phyloP scores from a whole-genome alignment of 2,888 invertebrate genomes.

The Barypeithes pellucidus region DNA sequence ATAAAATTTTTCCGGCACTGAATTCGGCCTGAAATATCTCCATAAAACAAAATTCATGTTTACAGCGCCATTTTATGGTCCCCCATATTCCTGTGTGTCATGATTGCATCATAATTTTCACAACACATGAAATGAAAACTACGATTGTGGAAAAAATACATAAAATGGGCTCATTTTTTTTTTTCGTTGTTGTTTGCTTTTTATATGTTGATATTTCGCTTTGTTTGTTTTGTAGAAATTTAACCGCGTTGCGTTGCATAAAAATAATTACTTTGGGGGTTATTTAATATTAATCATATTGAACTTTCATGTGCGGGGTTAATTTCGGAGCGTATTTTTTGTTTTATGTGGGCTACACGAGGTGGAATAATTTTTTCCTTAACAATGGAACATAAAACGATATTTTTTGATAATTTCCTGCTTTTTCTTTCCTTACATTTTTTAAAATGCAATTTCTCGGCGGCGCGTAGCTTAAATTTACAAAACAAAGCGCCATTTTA shows the following conservation, averaged over 20 bases:
- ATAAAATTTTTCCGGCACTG: conserved; percentile 41
- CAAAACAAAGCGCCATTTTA: no score
- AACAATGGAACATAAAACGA: no score
- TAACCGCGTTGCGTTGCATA: conserved; percentile 46
- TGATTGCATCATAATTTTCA: conserved; percentile 59
- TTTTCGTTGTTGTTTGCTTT: conserved; percentile 47
- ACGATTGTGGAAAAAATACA: conserved; percentile 52
- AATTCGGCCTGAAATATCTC: conserved; percentile 37
- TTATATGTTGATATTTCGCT: conserved; percentile 41
- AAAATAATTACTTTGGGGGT: conserved; percentile 44
- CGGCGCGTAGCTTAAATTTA: no score
- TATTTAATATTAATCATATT: conserved; percentile 34
- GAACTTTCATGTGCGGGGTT: conserved; percentile 3
- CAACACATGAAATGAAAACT: conserved; percentile 44
- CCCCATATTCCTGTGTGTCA: conserved; percentile 62
- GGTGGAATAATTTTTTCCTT: no score
- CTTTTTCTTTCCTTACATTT: no score
- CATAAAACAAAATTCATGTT: conserved; percentile 60
- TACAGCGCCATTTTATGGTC: conserved; percentile 61
- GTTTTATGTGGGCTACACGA: background rate
- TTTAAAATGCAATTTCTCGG: no score
- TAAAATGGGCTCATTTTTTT: no score
- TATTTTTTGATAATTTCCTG: no score
- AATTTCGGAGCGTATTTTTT: background rate
- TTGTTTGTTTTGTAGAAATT: conserved; percentile 45